Evolutionary conservation across 2,888 invertebrate species (phyloP).

Genomic region (Acanthopleura granulata): DNA sequence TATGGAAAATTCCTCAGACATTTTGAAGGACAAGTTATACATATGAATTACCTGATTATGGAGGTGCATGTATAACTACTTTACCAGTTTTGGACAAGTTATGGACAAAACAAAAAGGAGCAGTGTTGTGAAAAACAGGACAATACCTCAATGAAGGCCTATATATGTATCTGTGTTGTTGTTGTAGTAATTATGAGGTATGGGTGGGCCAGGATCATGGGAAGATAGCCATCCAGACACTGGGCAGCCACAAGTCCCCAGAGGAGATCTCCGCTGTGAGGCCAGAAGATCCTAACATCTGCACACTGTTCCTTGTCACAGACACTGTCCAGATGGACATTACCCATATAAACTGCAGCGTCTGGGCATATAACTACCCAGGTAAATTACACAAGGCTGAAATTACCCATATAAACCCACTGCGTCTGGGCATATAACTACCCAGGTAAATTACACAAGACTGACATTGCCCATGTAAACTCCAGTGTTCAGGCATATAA

Average conservation of each 20-base stretch:
- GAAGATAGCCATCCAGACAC: slow-evolving; percentile 41
- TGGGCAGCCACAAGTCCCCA: not conserved
- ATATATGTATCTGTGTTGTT: too few species aligned
- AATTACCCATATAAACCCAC: not conserved
- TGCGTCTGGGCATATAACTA: too few species aligned
- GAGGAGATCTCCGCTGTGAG: not conserved
- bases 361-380: slow-evolving; percentile 86
- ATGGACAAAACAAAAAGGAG: too few species aligned
- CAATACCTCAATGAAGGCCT: too few species aligned
- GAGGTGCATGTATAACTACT: too few species aligned
- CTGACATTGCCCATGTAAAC: not conserved
- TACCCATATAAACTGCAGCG: slow-evolving; percentile 19
- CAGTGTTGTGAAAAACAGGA: too few species aligned
- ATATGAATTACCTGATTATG: too few species aligned
- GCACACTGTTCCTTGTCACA: slow-evolving; percentile 19
- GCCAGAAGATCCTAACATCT: slow-evolving; percentile 5
- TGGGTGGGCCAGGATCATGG: slow-evolving; percentile 59
- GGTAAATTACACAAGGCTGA: slow-evolving; percentile 70
- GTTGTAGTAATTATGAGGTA: slow-evolving; percentile 38
- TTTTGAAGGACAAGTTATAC: too few species aligned
- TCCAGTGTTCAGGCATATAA: slow-evolving; percentile 80
- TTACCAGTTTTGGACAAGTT: too few species aligned
- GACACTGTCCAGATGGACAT: not conserved
- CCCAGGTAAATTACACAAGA: not conserved
- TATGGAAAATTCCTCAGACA: too few species aligned